phyloP scores from a whole-genome alignment of 2,113 vertebrate species.

The Solea senegalensis region DNA sequence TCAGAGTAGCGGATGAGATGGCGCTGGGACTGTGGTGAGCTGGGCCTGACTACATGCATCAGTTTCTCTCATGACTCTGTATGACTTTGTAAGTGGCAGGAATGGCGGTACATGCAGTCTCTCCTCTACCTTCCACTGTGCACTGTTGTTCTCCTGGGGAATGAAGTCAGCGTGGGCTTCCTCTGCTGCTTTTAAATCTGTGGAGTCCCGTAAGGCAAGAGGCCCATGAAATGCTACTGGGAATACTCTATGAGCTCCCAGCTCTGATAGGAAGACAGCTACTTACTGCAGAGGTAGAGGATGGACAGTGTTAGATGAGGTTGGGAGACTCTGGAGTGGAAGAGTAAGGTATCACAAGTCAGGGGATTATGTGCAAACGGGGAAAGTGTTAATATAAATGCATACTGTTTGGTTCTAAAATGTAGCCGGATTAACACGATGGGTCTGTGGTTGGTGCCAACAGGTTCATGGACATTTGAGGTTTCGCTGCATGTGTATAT shows the following conservation, averaged over 20 bases:
- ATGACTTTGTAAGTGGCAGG: constrained; percentile 38
- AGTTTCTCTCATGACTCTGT: constrained; percentile 21
- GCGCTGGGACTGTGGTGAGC: constrained; percentile 6
- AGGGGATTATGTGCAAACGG: background rate
- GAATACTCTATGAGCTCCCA: constrained; percentile 58
- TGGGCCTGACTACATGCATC: background rate
- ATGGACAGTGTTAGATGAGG: constrained; percentile 29
- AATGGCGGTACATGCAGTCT: constrained; percentile 25
- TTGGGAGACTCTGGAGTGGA: constrained; percentile 1
- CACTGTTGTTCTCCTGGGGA: constrained; percentile 53
- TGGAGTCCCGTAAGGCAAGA: constrained; percentile 56
- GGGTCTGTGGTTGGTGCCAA: background rate
- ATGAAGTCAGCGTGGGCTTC: constrained; percentile 55
- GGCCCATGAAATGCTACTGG: constrained; percentile 53
- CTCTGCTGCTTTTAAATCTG: constrained; percentile 56
- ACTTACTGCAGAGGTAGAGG: constrained; percentile 43
- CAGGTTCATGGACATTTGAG: background rate
- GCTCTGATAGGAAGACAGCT: constrained; percentile 60
- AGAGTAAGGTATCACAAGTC: background rate
- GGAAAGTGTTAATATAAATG: background rate
- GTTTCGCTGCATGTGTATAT: too few relatives aligned
- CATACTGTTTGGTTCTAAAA: constrained; percentile 4
- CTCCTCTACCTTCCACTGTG: constrained; percentile 39
- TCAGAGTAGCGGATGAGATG: background rate
- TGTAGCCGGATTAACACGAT: background rate